Conservation (phyloP, 2,113 vertebrate genomes). For the Zosterops pallidus region DNA sequence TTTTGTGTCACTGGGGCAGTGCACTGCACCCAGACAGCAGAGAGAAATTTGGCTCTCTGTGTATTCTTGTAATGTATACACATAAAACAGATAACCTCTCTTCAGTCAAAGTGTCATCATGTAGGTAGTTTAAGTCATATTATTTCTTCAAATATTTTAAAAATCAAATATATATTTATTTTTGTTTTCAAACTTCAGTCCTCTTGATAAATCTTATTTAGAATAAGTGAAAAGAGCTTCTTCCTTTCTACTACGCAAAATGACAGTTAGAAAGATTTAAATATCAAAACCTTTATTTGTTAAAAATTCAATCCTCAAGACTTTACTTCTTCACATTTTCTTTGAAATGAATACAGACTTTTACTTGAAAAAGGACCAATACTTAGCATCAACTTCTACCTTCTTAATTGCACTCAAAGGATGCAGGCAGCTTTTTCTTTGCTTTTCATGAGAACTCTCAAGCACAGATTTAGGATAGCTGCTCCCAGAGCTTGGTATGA, state of each 20-base stretch:
- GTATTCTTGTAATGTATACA: not conserved
- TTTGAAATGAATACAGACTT: not conserved
- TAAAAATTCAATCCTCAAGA: not conserved
- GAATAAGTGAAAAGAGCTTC: not conserved
- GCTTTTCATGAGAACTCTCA: not conserved
- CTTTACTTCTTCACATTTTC: not conserved
- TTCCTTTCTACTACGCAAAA: not conserved
- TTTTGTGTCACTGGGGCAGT: not conserved
- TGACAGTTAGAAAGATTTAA: not conserved
- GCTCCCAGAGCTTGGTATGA: not conserved
- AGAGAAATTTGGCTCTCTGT: fast-evolving
- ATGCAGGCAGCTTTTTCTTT: not conserved
- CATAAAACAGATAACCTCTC: not conserved
- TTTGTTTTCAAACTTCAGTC: not conserved
- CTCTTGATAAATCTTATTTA: not conserved
- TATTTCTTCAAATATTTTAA: not conserved
- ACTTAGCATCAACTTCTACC: not conserved
- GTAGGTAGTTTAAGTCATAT: not conserved
- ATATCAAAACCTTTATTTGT: not conserved
- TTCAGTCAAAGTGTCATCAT: not conserved
- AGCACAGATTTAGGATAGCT: not conserved
- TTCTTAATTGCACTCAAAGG: not conserved
- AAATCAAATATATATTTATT: not conserved
- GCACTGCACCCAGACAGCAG: not conserved
- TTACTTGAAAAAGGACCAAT: not conserved